Conservation (phyloP, 2,113 vertebrate species). For the Papio anubis region DNA sequence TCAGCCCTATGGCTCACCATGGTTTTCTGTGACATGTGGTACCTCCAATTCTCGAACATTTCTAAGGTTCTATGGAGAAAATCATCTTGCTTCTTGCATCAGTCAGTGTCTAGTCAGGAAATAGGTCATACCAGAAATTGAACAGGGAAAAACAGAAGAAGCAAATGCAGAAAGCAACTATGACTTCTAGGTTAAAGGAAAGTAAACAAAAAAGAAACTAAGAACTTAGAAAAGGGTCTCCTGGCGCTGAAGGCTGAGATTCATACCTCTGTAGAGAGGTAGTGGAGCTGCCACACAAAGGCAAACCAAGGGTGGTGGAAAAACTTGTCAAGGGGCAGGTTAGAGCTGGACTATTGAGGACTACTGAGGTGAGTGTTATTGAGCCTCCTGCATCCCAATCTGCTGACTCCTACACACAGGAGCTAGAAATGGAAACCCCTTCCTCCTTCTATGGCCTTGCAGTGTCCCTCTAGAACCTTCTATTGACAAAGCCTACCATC, state of each 20-base stretch:
- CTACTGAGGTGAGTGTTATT: neutral
- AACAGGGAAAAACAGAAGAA: neutral
- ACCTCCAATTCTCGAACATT: neutral
- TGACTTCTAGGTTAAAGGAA: neutral
- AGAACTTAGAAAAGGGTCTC: neutral
- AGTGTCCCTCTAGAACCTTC: neutral
- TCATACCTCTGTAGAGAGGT: neutral
- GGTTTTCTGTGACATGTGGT: neutral
- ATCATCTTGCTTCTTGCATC: neutral
- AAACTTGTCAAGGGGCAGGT: neutral
- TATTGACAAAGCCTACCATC: neutral
- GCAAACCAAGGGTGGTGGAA: neutral
- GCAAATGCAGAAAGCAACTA: neutral
- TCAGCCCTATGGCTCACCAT: neutral
- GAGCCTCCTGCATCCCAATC: neutral
- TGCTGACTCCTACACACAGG: neutral
- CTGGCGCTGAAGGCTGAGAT: neutral
- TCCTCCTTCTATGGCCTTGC: neutral
- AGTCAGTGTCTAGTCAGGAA: neutral
- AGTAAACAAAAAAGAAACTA: neutral
- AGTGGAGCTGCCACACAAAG: neutral
- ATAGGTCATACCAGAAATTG: neutral
- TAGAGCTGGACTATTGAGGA: neutral
- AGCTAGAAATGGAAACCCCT: too few species aligned
- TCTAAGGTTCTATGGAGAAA: neutral